Percentiles rank a stretch among this genome's conserved stretches.
Conservation (phyloP, 2,888 invertebrate genomes). For the Notocelia uddmanniana region DNA sequence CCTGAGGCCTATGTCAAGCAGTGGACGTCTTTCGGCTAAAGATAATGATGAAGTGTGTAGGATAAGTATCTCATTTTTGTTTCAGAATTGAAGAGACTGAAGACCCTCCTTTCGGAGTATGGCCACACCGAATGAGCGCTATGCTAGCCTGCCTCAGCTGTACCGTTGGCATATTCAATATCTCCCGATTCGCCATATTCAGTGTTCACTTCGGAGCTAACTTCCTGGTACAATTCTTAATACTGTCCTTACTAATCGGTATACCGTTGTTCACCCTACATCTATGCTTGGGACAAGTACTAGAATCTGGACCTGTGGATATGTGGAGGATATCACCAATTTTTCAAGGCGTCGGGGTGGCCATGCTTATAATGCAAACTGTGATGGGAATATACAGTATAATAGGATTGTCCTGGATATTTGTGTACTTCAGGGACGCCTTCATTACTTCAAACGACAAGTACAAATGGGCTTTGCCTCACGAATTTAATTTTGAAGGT, state of each 20-base stretch:
- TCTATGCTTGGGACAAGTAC: slow-evolving; percentile 93
- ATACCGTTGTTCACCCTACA: slow-evolving; percentile 94
- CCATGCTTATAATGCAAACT: slow-evolving; percentile 91
- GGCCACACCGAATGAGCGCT: slow-evolving; percentile 88
- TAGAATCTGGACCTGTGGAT: slow-evolving; percentile 94
- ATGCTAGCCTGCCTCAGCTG: slow-evolving; percentile 94
- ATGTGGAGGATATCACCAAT: slow-evolving; percentile 98
- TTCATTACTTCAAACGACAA: slow-evolving; percentile 92
- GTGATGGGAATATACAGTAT: slow-evolving; percentile 95
- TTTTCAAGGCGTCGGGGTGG: slow-evolving; percentile 95
- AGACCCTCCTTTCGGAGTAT: slow-evolving; percentile 77
- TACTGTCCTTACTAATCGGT: slow-evolving; percentile 92
- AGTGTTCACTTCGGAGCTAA: slow-evolving; percentile 95
- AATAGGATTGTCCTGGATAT: slow-evolving; percentile 95
- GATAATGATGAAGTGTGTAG: too few species aligned
- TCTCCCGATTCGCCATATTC: slow-evolving; percentile 94
- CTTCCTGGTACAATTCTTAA: slow-evolving; percentile 95
- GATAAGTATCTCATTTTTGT: slow-evolving; percentile 15
- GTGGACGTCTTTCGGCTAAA: too few species aligned
- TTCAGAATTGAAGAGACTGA: slow-evolving; percentile 78
- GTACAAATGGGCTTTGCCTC: slow-evolving; percentile 93
- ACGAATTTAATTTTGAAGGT: slow-evolving; percentile 89
- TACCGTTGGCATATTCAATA: slow-evolving; percentile 95
- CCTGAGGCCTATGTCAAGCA: too few species aligned
- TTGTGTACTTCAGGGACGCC: slow-evolving; percentile 94